Evolutionary conservation across 2,888 invertebrate genomes (phyloP).

Genomic region (Cantharis rufa): DNA sequence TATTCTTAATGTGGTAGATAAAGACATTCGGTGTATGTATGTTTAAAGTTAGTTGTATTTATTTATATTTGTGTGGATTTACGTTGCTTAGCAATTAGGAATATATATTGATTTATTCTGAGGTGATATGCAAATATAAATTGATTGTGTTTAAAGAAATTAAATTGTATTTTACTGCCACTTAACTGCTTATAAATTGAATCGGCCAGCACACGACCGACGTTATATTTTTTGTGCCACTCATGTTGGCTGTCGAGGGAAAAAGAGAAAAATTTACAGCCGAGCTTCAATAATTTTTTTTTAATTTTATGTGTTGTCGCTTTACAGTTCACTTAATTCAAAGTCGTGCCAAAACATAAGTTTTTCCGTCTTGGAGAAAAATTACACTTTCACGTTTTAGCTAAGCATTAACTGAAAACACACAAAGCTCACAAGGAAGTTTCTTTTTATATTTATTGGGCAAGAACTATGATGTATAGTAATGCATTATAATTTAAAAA

Average conservation of each 20-base stretch:
- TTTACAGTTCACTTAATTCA: not conserved
- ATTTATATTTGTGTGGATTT: slow-evolving; percentile 50
- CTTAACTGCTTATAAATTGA: slow-evolving; percentile 5
- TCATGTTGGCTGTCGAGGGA: not conserved
- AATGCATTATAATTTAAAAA: not conserved
- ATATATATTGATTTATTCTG: slow-evolving; percentile 47
- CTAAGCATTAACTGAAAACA: not conserved
- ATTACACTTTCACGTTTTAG: not conserved
- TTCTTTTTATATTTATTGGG: not conserved
- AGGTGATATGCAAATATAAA: slow-evolving; percentile 46
- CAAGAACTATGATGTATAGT: not conserved
- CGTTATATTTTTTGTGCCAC: not conserved
- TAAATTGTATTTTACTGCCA: slow-evolving; percentile 19
- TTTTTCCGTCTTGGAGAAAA: not conserved
- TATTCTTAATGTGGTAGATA: slow-evolving; percentile 27
- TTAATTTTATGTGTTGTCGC: not conserved
- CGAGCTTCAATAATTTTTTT: not conserved
- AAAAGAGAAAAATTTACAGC: not conserved
- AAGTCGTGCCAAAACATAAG: not conserved
- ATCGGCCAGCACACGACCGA: not conserved
- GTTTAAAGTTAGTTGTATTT: slow-evolving; percentile 29
- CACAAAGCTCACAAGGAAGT: not conserved
- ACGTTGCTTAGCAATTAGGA: slow-evolving; percentile 53
- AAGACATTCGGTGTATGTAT: slow-evolving; percentile 27
- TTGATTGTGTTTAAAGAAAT: slow-evolving; percentile 26